Conservation (phyloP, 2,797 vertebrate genomes). For the Crocodylus rhombifer region DNA sequence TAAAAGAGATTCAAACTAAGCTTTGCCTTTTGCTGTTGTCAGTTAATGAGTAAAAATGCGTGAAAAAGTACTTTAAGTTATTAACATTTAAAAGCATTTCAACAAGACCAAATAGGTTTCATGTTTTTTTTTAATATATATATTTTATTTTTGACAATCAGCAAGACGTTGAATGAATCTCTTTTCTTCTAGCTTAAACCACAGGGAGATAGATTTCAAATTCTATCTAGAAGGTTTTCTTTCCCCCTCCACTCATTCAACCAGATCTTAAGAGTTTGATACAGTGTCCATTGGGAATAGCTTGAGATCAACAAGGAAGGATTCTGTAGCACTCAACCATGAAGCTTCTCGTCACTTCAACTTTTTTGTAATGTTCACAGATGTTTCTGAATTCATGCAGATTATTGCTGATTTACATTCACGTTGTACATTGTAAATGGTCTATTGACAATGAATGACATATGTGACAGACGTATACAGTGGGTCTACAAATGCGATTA, state of each 20-base stretch:
- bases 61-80: neutral
- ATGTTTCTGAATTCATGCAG: constrained; percentile 36
- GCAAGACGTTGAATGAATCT: constrained; percentile 12
- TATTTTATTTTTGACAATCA: neutral
- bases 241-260: neutral
- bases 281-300: constrained; percentile 1
- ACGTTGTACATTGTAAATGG: neutral
- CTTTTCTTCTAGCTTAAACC: constrained; percentile 19
- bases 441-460: neutral
- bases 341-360: neutral
- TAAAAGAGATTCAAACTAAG: neutral
- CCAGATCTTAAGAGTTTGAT: constrained; percentile 32
- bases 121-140: neutral
- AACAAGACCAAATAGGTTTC: constrained; percentile 4
- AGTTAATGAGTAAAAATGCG: neutral
- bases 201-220: constrained; percentile 15
- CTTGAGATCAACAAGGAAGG: neutral
- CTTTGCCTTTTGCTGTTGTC: neutral
- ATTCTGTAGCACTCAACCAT: constrained; percentile 4
- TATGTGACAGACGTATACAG: neutral
- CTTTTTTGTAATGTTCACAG: neutral
- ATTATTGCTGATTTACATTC: constrained; percentile 10
- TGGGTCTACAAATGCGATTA: neutral
- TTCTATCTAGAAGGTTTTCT: neutral
- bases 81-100: constrained; percentile 33